phyloP scores from a whole-genome alignment of 2,888 invertebrate genomes.

The Phorcus lineatus region DNA sequence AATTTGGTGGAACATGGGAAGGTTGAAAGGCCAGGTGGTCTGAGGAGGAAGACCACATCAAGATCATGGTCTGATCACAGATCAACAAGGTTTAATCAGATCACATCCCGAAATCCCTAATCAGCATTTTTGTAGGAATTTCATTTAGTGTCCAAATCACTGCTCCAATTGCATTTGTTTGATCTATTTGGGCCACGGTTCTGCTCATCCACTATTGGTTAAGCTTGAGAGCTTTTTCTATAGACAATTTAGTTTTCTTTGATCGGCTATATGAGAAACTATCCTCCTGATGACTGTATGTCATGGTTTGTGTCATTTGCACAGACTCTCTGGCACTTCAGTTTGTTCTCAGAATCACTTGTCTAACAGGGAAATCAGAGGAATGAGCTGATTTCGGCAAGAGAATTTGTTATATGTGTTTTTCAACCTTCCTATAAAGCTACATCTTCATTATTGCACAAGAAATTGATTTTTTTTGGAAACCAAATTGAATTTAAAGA shows the following conservation, averaged over 20 bases:
- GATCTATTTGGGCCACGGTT: background rate
- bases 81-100: background rate
- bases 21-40: background rate
- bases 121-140: background rate
- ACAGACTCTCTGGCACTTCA: background rate
- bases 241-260: background rate
- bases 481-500: no score
- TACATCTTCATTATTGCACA: no score
- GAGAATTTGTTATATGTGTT: no score
- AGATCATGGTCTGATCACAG: background rate
- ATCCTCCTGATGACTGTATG: background rate
- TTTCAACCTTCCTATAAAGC: no score
- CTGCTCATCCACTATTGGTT: background rate
- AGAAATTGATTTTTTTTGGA: no score
- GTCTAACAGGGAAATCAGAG: no score
- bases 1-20: background rate
- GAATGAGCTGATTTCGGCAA: no score
- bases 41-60: background rate
- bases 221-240: background rate
- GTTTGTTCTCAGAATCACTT: no score
- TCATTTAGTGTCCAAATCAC: background rate
- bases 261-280: background rate
- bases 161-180: background rate
- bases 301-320: background rate
- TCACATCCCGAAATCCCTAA: slow-evolving; percentile 4